These are phyloP conservation scores for Drosophila quadrilineata DNA, from an alignment of 1,140 invertebrate genomes.

Conservation along the genomic window DNA sequence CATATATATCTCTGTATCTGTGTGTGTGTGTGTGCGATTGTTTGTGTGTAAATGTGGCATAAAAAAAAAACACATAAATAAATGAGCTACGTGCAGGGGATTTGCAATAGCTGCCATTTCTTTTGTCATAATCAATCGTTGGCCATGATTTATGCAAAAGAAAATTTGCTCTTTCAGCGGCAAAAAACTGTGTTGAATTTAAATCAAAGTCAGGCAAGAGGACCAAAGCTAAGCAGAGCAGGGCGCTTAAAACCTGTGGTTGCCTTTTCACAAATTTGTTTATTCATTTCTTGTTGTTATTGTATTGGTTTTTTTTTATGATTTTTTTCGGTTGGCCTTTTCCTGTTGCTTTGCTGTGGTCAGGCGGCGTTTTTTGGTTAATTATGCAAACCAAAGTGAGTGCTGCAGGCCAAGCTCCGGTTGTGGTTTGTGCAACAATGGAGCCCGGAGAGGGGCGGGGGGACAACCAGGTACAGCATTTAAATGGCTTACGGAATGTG, in stretches of 20 bases:
- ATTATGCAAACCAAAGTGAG: slow-evolving; percentile 67
- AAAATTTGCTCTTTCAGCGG: slow-evolving; percentile 27
- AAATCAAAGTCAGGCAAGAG: slow-evolving; percentile 14
- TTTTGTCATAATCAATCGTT: slow-evolving; percentile 46
- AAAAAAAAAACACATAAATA: slow-evolving; percentile 69
- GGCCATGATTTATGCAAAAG: slow-evolving; percentile 44
- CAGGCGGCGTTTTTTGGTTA: slow-evolving; percentile 53
- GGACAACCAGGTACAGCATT: slow-evolving; percentile 36
- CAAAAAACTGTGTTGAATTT: slow-evolving; percentile 31
- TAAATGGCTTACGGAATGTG: slow-evolving; percentile 53
- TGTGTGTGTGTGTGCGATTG: no score
- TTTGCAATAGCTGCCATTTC: slow-evolving; percentile 23
- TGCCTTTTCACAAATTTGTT: slow-evolving; percentile 70
- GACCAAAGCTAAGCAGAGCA: slow-evolving; percentile 3
- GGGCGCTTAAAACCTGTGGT: slow-evolving; percentile 62
- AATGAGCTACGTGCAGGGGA: slow-evolving; percentile 67
- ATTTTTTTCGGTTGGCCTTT: slow-evolving; percentile 24
- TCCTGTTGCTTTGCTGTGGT: slow-evolving; percentile 62
- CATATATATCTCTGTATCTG: no score
- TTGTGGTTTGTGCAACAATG: slow-evolving; percentile 56
- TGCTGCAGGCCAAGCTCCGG: slow-evolving; percentile 36
- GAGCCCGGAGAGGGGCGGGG: neutral
- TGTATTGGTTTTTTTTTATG: neutral
- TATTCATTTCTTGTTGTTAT: slow-evolving; percentile 59
- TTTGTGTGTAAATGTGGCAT: slow-evolving; percentile 48